Evolutionary conservation across 2,888 invertebrate genomes (phyloP), one percentile per base, ranked within the genome.

Genomic region (Oeneis ivallda): DNA sequence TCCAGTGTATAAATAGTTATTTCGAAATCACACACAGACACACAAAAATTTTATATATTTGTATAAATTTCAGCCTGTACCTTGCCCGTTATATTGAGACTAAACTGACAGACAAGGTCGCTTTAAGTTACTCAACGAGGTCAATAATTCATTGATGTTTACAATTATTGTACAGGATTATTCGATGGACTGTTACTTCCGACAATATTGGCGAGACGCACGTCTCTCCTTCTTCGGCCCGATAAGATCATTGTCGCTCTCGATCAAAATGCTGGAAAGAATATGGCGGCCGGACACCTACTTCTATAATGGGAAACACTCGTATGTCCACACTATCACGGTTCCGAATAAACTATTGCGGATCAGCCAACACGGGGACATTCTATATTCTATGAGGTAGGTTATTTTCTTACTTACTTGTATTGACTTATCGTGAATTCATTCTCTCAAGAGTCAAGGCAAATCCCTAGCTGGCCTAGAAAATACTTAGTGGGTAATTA

Each of bases 231-330:
- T 97, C 81, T 92, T 95, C 67, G 97, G 97, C 1, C 97, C 97
- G 68, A 96, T 97, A 74, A 95, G 96, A 79, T 96, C 96, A 54
- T 88, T 98, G 65, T 97, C 97, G 52, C 92, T 98, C 43, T 97
- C 96, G 75, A 98, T 98, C 76, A 97, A 97, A 92, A 97, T 98
- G 97, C 90, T 98, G 76, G 97, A 98, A 83, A 94, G 97, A 78
- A 98, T 99, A 77, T 99, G 99, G 99, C 94, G 98, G 72, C 99
- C 99, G 0, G 98, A 98, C 87, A 98, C 98, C 0, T 98, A 97
- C 83, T 97, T 98, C 86, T 96, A 97, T 86, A 98, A 98, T 83
- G 98, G 98, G 26, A 97, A 98, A 81, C 96, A 97, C 74, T 98
- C 98, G 11, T 98, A 98, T 78, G 96, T 98, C 56, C 99, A 99